Base-by-base conservation (phyloP, 2,888 invertebrate genomes). In the Elgonia sp. region DNA sequence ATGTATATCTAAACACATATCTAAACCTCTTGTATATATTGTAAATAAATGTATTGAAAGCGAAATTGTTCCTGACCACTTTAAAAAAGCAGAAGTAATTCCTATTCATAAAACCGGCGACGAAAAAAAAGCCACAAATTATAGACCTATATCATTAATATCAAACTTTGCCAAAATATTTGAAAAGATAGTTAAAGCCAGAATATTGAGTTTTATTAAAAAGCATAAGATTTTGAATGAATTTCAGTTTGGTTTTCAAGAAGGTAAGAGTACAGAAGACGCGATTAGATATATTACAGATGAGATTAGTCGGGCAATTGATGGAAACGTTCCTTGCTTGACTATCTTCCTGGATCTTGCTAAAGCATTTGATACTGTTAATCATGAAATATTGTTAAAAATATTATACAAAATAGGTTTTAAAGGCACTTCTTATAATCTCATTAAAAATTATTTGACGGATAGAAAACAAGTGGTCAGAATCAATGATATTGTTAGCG, bases 291-390 rank as follows among this genome's bases (percentile, higher is more conserved):
- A n/a, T 53, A 6, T 53, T 2, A 53, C n/a, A 12, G 53, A 53
- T n/a, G 12, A 16, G 2, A 53, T 53, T 53, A 3, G 8, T n/a
- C 12, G 16, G 2, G 53, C 53, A 3, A 53, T 53, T n/a, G 53
- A 53, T 53, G n/a, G 16, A 3, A n/a, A n/a, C 6, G 16, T n/a
- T 3, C 53, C 53, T 0, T 53, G 53, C 6, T n/a, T 53, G 2
- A 9, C 37, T 10, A 21, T 77, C 1, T 65, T 65, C 37, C 12
- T 77, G 5, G 77, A 77, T 65, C 39, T 77, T 3, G 65, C 50
- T 2, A 77, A 63, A 50, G 77, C 77, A 0, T 76, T 63, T 63
- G 76, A 76, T n/a, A 76, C 63, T 0, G 42, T 63, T 16, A 73
- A 73, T 42, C 77, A 77, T 65, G 7, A 53, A 16, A 20, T 77